phyloP scores from a whole-genome alignment of 2,888 invertebrate species.

The Branchipolynoe longqiensis region DNA sequence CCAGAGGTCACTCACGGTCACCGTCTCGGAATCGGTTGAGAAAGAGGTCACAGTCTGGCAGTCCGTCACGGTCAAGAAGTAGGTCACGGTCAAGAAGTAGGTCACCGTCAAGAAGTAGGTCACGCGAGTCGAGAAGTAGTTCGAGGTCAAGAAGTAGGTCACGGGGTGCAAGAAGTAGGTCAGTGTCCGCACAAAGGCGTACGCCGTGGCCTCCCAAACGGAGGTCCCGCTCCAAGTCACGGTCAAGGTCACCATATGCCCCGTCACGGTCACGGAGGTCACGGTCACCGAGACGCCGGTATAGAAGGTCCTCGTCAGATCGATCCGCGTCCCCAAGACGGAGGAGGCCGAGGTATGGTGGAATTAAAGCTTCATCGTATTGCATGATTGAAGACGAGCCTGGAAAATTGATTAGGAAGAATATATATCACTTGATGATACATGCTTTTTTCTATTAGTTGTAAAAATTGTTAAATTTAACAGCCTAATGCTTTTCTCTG shows the following conservation, averaged over 20 bases:
- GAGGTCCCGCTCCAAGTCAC: too few species aligned
- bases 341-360: background rate
- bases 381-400: too few species aligned
- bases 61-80: background rate
- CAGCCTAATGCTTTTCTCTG: too few species aligned
- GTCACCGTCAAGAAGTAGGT: too few species aligned
- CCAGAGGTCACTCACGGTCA: background rate
- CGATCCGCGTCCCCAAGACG: background rate
- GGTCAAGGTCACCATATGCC: background rate
- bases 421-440: too few species aligned
- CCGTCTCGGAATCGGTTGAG: too few species aligned
- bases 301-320: background rate
- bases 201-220: slow-evolving; percentile 19
- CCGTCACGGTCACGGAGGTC: background rate
- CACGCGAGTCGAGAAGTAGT: background rate
- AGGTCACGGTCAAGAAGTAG: slow-evolving; percentile 15
- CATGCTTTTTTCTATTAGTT: too few species aligned
- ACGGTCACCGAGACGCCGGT: background rate
- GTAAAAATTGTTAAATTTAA: too few species aligned
- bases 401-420: too few species aligned
- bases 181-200: too few species aligned
- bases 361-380: too few species aligned
- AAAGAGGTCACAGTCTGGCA: slow-evolving; percentile 2
- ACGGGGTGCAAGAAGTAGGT: too few species aligned
- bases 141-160: slow-evolving; percentile 10